These are phyloP conservation scores for Hirudinaria manillensis DNA, from an alignment of 2,888 invertebrate species.

Conservation along the genomic window DNA sequence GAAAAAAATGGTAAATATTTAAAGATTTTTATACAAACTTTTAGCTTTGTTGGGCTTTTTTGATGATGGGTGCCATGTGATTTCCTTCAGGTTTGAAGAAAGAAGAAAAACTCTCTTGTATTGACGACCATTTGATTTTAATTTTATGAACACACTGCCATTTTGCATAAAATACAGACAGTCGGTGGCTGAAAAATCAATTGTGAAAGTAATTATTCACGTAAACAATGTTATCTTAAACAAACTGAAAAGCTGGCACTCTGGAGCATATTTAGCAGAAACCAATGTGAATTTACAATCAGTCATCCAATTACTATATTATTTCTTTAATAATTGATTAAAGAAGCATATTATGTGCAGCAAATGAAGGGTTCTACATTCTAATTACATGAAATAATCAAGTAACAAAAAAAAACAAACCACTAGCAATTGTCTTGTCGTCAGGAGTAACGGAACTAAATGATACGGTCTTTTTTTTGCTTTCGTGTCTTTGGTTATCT, in stretches of 20 bases:
- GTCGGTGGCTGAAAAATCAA: conserved; percentile 56
- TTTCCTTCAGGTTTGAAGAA: conserved; percentile 58
- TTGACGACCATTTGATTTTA: conserved; percentile 59
- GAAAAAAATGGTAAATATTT: no score
- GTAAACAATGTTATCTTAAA: not conserved
- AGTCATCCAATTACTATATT: no score
- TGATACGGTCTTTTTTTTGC: conserved; percentile 55
- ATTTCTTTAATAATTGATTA: no score
- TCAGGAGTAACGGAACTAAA: conserved; percentile 53
- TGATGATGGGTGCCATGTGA: conserved; percentile 61
- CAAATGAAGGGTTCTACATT: no score
- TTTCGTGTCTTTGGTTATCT: conserved; percentile 44
- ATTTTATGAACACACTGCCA: conserved; percentile 60
- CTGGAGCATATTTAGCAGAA: no score
- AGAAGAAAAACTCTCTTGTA: conserved; percentile 60
- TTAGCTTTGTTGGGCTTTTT: conserved; percentile 61
- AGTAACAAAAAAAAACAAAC: conserved; percentile 43
- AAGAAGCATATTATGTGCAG: no score
- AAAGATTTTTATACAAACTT: conserved; percentile 54
- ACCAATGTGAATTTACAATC: no score
- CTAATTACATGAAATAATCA: no score
- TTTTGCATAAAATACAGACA: conserved; percentile 60
- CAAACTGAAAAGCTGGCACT: not conserved
- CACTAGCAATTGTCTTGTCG: conserved; percentile 59
- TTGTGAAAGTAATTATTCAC: not conserved